Base-by-base conservation (phyloP, 2,888 invertebrate genomes). In the Uropetala carovei region DNA sequence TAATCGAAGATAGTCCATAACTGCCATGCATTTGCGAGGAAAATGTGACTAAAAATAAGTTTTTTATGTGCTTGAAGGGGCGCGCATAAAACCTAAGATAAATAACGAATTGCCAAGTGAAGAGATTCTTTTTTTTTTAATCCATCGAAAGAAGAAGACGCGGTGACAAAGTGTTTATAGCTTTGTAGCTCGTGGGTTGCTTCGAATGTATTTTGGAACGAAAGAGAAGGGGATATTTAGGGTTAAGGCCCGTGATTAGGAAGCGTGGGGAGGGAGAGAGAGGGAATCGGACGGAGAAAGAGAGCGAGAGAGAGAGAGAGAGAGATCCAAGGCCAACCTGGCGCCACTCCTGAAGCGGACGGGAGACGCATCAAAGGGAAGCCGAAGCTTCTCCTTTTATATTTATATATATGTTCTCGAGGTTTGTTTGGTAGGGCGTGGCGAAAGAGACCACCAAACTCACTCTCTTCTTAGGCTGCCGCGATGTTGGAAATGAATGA, bases 311-410 rank as follows among this genome's bases (percentile, higher is more conserved):
- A 75, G 27, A 27, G 22, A 13, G 75, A n/a, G n/a, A 22, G 27
- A 68, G 68, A 68, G 68, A 68, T 13, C 75, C 75, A 75, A 75
- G 75, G 75, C 75, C 75, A 75, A 75, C 27, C 75, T 75, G 75
- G 75, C 75, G 75, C 75, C 75, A 75, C 22, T 75, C 75, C 75
- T 75, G 22, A 16, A 18, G 68, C 16, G 22, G 68, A 68, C 68
- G 75, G 68, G 10, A 68, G 68, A 68, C 68, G 75, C 75, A 75
- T 75, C 75, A 75, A 75, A 75, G 75, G 75, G 22, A 22, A 75
- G 18, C 75, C 75, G 75, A 75, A 75, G 75, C 75, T 75, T 75
- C 75, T 75, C 27, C 75, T 75, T 75, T 75, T 27, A 75, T 75
- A 75, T 75, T 22, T 75, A 75, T 75, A 75, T 75, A 75, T 75